These are phyloP conservation scores for Adoxophyes honmai DNA, from an alignment of 1,140 invertebrate species.

Conservation along the genomic window DNA sequence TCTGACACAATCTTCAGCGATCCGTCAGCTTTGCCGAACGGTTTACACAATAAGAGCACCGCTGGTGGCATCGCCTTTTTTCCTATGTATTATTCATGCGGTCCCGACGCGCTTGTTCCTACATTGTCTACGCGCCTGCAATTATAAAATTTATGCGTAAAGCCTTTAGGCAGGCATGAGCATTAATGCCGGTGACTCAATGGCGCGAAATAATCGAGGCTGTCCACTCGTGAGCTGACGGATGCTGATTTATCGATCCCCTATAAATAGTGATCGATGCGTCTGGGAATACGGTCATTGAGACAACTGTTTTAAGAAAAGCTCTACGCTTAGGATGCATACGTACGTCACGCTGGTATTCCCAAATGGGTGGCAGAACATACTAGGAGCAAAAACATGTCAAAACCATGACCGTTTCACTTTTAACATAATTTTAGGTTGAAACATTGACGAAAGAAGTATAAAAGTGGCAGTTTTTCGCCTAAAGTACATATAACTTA, in stretches of 20 bases:
- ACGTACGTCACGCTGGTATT: too few species aligned
- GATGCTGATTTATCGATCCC: conserved; percentile 62
- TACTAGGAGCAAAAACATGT: too few species aligned
- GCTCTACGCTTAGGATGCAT: too few species aligned
- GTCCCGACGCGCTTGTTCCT: conserved; percentile 50
- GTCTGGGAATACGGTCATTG: conserved; percentile 36
- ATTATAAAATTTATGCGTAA: conserved; percentile 67
- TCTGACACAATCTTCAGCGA: too few species aligned
- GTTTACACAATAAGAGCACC: conserved; percentile 7
- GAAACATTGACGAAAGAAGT: too few species aligned
- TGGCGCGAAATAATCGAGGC: conserved; percentile 46
- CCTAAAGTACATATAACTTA: too few species aligned
- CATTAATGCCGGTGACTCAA: conserved; percentile 58
- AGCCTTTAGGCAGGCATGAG: conserved; percentile 62
- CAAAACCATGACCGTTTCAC: too few species aligned
- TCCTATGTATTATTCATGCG: conserved; percentile 64
- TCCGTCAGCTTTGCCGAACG: conserved; percentile 2
- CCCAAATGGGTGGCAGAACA: too few species aligned
- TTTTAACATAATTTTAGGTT: too few species aligned
- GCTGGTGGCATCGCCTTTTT: conserved; percentile 41
- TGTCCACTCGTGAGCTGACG: conserved; percentile 58
- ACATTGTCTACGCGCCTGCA: conserved; percentile 65
- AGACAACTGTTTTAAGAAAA: background rate
- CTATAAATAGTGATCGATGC: conserved; percentile 60
- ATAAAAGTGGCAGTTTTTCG: too few species aligned